Evolutionary conservation across 2,888 invertebrate species (phyloP), one percentile per base, ranked within the genome.

Genomic region (Erebia aethiops): DNA sequence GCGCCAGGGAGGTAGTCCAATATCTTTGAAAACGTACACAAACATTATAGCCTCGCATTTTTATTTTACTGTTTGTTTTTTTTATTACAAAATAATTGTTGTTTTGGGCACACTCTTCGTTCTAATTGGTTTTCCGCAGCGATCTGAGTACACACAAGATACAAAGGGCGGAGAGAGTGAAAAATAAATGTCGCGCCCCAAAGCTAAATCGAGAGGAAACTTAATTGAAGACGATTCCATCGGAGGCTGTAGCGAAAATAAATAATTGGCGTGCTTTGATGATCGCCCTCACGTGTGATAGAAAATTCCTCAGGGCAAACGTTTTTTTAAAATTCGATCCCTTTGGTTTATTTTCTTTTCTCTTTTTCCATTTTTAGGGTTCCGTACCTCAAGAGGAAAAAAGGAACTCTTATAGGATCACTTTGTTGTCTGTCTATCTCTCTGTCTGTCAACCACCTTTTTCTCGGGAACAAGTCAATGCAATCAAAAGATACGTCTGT

Each of bases 41-140:
- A n/a, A n/a, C n/a, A n/a, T n/a, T n/a, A n/a, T n/a, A n/a, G n/a
- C n/a, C n/a, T n/a, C n/a, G n/a, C 21, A 21, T 13, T 46, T 13
- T 46, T n/a, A n/a, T n/a, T 46, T 46, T 46, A 46, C 13, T 13
- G 11, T 18, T 51, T 51, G 8, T 8, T 8, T 14, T 51, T 16
- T 16, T 16, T 54, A 35, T 13, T 26, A n/a, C 35, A 58, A 14
- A 35, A 57, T 26, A 8, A 58, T 14, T 35, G 26, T 26, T 58
- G 35, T 13, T 26, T 58, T 35, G 8, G 14, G 43, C 61, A 18
- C 18, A 18, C 18, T 46, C 9, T 14, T 26, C 21, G 62, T 46
- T 54, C 71, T 71, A 73, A 73, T 71, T 68, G 71, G 65, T 71
- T 71, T 73, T 65, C 71, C 71, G 60, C 18, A 41, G n/a, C 43